Evolutionary conservation across 2,113 vertebrate genomes (phyloP).

Genomic region (Oreochromis spilurus): DNA sequence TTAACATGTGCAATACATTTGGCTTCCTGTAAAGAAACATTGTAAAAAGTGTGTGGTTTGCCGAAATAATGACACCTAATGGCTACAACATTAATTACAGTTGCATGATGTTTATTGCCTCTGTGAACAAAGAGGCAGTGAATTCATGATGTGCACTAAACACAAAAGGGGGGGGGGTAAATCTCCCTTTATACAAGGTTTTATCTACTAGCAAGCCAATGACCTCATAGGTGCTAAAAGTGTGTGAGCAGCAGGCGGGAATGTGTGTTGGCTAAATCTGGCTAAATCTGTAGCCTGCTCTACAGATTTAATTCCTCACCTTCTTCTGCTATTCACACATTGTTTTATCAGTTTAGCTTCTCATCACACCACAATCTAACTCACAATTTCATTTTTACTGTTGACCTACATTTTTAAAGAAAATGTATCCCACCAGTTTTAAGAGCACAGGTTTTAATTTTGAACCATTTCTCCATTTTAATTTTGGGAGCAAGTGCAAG

Average conservation of each 20-base stretch:
- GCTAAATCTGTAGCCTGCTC: not conserved
- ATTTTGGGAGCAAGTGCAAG: not conserved
- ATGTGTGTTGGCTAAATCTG: not conserved
- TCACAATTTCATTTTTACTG: not conserved
- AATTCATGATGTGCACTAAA: slow-evolving; percentile 31
- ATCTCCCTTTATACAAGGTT: slow-evolving; percentile 7
- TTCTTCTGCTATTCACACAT: not conserved
- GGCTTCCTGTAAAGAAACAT: not conserved
- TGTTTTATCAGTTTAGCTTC: not conserved
- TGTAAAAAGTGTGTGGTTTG: not conserved
- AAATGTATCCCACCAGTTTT: not conserved
- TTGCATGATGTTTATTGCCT: slow-evolving; percentile 10
- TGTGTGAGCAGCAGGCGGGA: not conserved
- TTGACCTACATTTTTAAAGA: not conserved
- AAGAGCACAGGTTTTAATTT: not conserved
- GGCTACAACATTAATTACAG: slow-evolving; percentile 2
- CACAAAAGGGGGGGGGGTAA: not conserved
- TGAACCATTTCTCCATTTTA: not conserved
- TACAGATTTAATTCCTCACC: not conserved
- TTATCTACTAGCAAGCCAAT: not conserved
- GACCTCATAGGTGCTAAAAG: not conserved
- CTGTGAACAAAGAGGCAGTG: not conserved
- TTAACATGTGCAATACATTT: slow-evolving; percentile 38
- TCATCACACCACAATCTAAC: not conserved
- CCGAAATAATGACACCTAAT: not conserved